Evolutionary conservation across 2,888 invertebrate genomes (phyloP), one percentile per base, ranked within the genome.

Genomic region (Eupithecia tripunctaria): DNA sequence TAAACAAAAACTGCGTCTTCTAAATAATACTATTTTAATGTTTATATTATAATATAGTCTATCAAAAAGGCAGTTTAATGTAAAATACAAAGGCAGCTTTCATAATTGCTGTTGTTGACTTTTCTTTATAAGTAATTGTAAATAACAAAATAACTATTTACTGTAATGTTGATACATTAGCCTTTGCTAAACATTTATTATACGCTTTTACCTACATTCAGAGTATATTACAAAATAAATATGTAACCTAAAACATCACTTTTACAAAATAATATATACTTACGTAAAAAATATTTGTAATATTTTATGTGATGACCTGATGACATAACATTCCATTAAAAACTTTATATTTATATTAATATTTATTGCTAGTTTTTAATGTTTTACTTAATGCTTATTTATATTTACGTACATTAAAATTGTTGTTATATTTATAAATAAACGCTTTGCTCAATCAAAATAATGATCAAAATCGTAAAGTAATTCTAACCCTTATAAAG

Each of bases 401-500:
- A 25, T 56, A 56, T 56, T 25, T 56, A 56, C 56, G 56, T 69
- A 25, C 18, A 5, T 59, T 51, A 56, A 66, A 60, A 38, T 60
- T 67, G 63, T 32, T 65, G 70, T 73, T 74, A 65, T 60, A 66
- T 68, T 74, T 62, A 72, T 74, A 10, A 68, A 69, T 64, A 65
- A 76, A 68, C 14, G 41, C 67, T 73, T 74, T 80, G 79, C 79
- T 80, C 78, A 78, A 78, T 73, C 68, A 75, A 71, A 73, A 73
- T 70, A 60, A 68, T 76, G 74, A 75, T 74, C 74, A 79, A 78
- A 67, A 70, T 14, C 27, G n/a, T 43, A 71, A 62, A 73, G 71
- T 76, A 73, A 79, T 73, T 75, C 72, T 77, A 29, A 60, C 29
- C 60, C 67, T 27, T 38, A 68, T 5, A 38, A 66, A 66, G 70